A percentile compares a stretch with the other conserved stretches of the same genome.
These are phyloP conservation scores for Apamea epomidion DNA, from an alignment of 2,888 invertebrate genomes.

Conservation along the genomic window DNA sequence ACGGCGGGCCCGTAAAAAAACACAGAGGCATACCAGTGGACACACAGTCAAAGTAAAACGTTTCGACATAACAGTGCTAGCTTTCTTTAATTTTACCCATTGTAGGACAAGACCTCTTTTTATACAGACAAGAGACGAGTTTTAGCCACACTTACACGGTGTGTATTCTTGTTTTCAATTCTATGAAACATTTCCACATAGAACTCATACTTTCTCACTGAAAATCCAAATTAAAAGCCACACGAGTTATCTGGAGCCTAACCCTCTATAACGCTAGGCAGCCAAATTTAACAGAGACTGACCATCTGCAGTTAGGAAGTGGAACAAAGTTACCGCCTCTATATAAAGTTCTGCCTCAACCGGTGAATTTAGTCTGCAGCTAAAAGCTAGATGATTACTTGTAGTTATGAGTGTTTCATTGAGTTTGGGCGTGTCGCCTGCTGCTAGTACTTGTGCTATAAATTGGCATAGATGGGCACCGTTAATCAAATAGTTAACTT, in stretches of 20 bases:
- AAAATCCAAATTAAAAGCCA: slow-evolving; percentile 32
- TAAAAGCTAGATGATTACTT: slow-evolving; percentile 72
- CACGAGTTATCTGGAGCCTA: slow-evolving; percentile 18
- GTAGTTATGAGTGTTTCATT: slow-evolving; percentile 75
- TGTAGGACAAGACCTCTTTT: too few relatives aligned
- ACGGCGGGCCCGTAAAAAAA: too few relatives aligned
- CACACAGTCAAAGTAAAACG: too few relatives aligned
- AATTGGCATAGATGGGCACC: background rate
- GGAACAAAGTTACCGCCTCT: slow-evolving; percentile 68
- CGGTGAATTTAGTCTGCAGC: slow-evolving; percentile 66
- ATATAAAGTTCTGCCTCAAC: slow-evolving; percentile 66
- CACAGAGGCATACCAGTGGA: too few relatives aligned
- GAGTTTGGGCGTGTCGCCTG: slow-evolving; percentile 70
- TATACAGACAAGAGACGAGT: too few relatives aligned
- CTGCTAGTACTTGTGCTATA: background rate
- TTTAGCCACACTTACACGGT: background rate
- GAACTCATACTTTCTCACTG: background rate
- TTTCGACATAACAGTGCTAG: too few relatives aligned
- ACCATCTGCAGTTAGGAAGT: slow-evolving; percentile 66
- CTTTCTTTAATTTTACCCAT: too few relatives aligned
- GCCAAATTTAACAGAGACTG: slow-evolving; percentile 65
- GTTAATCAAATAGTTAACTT: background rate
- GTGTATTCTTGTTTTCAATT: too few relatives aligned
- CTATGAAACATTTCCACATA: background rate
- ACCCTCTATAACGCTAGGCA: slow-evolving; percentile 45